phyloP scores from a whole-genome alignment of 2,113 vertebrate species.

The Oryctolagus cuniculus region DNA sequence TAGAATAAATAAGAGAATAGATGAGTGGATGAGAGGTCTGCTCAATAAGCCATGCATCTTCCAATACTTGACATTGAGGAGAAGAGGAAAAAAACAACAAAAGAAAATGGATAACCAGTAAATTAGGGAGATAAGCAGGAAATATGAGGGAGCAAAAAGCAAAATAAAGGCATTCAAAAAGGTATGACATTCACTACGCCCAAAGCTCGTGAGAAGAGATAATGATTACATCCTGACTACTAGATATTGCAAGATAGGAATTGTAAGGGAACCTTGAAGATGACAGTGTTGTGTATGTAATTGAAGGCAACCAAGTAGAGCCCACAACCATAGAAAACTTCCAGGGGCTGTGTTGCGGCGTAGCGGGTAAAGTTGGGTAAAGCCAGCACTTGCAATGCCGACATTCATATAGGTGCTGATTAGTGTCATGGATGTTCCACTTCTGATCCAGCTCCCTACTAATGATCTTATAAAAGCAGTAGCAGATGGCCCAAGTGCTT shows the following conservation, averaged over 20 bases:
- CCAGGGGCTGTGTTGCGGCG: too few relatives aligned
- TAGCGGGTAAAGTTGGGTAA: too few relatives aligned
- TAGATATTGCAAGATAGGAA: too few relatives aligned
- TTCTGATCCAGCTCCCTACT: too few relatives aligned
- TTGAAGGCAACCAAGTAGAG: not conserved
- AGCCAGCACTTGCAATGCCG: too few relatives aligned
- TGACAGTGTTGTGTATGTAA: not conserved
- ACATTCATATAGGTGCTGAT: too few relatives aligned
- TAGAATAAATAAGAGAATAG: not conserved
- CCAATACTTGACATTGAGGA: not conserved
- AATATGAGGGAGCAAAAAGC: not conserved
- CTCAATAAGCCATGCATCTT: not conserved
- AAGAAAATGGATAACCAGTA: not conserved
- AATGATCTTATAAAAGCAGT: too few relatives aligned
- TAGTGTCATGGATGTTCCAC: too few relatives aligned
- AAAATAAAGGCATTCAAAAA: not conserved
- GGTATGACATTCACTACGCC: not conserved
- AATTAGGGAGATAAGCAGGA: not conserved
- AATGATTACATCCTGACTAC: not conserved
- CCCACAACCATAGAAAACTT: not conserved
- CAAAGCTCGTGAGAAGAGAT: not conserved
- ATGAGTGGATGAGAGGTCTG: not conserved
- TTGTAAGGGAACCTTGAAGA: not conserved
- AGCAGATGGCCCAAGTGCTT: too few relatives aligned
- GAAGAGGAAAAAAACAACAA: not conserved